These are phyloP conservation scores for Uropsilus gracilis DNA, from an alignment of 2,113 vertebrate species.

Conservation along the genomic window DNA sequence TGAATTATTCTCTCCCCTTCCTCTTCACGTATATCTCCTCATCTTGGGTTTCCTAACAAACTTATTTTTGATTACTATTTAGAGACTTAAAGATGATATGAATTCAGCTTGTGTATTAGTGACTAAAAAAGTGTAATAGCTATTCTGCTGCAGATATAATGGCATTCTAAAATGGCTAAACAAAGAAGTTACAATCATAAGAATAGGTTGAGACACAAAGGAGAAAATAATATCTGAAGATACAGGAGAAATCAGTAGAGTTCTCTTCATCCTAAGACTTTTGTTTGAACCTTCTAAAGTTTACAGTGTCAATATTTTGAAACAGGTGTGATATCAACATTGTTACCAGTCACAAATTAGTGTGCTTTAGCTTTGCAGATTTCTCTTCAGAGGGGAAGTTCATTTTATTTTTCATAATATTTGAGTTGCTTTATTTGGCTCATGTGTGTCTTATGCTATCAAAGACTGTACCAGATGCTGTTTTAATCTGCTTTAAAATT, in stretches of 20 bases:
- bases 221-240: neutral
- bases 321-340: neutral
- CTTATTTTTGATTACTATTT: neutral
- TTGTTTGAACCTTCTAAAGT: neutral
- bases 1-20: neutral
- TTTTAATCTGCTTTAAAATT: neutral
- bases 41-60: conserved; percentile 24
- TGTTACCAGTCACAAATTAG: neutral
- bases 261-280: neutral
- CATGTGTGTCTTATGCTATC: neutral
- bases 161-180: conserved; percentile 20
- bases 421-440: neutral
- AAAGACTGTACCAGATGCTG: neutral
- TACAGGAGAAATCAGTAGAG: neutral
- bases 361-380: neutral
- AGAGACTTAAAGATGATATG: conserved; percentile 3
- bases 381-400: neutral
- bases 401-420: neutral
- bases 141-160: conserved; percentile 22
- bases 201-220: neutral
- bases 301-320: neutral
- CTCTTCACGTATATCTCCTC: neutral
- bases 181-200: neutral
- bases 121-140: neutral
- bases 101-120: neutral